These are phyloP conservation scores for Linnaemya vulpina DNA, from an alignment of 2,888 invertebrate species.

Conservation along the genomic window DNA sequence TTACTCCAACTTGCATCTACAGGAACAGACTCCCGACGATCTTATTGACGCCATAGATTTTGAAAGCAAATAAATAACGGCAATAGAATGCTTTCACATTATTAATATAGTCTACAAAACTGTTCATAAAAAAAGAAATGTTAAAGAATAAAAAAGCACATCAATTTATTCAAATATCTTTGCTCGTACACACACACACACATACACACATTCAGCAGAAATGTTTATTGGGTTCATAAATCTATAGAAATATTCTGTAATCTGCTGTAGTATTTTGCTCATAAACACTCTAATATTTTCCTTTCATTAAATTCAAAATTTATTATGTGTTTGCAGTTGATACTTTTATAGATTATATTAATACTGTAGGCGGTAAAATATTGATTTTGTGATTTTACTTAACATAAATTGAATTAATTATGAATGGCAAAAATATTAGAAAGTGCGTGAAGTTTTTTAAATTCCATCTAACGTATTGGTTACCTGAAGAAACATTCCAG, in stretches of 20 bases:
- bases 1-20: not conserved
- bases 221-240: constrained; percentile 63
- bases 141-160: constrained; percentile 12
- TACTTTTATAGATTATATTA: constrained; percentile 32
- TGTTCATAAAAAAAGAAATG: constrained; percentile 24
- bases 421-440: not conserved
- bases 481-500: not conserved
- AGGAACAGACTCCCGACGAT: constrained; percentile 15
- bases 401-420: constrained; percentile 9
- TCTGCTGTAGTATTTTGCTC: constrained; percentile 7
- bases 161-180: constrained; percentile 54
- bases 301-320: constrained; percentile 27
- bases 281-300: constrained; percentile 38
- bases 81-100: constrained; percentile 58
- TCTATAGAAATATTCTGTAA: constrained; percentile 50
- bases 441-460: not conserved
- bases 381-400: constrained; percentile 17
- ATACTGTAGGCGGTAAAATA: not conserved
- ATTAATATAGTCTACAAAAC: constrained; percentile 63
- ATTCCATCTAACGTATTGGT: not conserved
- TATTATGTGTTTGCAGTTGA: constrained; percentile 44
- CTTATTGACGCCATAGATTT: constrained; percentile 58
- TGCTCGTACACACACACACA: not conserved
- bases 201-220: not conserved
- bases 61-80: constrained; percentile 66